Percentiles rank a stretch among this genome's conserved stretches.
Evolutionary conservation across 1,140 invertebrate species (phyloP).

Genomic region (Scaptodrosophila lebanonensis): DNA sequence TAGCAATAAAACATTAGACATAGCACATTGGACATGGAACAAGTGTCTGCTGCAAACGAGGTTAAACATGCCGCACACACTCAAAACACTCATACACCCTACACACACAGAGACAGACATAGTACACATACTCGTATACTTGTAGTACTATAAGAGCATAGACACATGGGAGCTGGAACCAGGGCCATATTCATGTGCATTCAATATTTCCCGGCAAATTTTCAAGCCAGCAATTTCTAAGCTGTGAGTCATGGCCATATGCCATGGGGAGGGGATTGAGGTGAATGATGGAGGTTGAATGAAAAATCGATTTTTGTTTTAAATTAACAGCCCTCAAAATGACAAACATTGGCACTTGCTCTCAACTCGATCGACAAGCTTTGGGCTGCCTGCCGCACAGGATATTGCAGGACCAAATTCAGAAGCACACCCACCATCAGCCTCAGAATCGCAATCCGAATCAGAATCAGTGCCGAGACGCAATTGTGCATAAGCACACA

Average conservation of each 20-base stretch:
- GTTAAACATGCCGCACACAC: conserved; percentile 65
- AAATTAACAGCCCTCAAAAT: conserved; percentile 74
- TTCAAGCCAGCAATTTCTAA: conserved; percentile 28
- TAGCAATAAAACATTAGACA: conserved; percentile 69
- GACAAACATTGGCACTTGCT: conserved; percentile 67
- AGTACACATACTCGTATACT: no score
- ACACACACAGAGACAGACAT: no score
- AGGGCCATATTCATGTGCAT: conserved; percentile 23
- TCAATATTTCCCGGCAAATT: conserved; percentile 69
- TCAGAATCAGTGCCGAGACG: no score
- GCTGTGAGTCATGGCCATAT: conserved; percentile 1
- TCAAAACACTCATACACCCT: no score
- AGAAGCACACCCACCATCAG: no score
- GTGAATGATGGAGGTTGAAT: conserved; percentile 2
- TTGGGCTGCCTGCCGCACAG: conserved; percentile 41
- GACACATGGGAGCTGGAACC: conserved; percentile 38
- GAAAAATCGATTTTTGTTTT: conserved; percentile 72
- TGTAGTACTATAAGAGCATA: no score
- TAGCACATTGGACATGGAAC: conserved; percentile 10
- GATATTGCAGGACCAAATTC: conserved; percentile 67
- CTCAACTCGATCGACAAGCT: conserved; percentile 28
- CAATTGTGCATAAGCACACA: conserved; percentile 56
- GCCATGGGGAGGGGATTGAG: not conserved
- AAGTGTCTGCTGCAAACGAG: conserved; percentile 66
- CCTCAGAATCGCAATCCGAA: no score